Percentiles rank a stretch among this genome's conserved stretches.
These are phyloP conservation scores for Eleginops maclovinus DNA, from an alignment of 2,113 vertebrate genomes.

Conservation along the genomic window DNA sequence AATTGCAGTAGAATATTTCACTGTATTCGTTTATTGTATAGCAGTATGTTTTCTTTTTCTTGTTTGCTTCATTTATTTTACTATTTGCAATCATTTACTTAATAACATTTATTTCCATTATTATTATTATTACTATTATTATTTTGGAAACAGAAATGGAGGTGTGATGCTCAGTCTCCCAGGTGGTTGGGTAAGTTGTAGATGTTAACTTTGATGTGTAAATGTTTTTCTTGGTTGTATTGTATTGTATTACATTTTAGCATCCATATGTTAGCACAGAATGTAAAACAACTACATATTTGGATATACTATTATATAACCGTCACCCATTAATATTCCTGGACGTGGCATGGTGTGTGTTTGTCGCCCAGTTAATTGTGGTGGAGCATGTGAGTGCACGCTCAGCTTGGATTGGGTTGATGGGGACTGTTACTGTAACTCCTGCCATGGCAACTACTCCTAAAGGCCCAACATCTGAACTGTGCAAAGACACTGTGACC, in stretches of 20 bases:
- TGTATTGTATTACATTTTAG: too few species aligned
- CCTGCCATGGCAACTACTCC: conserved; percentile 33
- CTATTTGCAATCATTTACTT: background rate
- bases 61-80: background rate
- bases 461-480: conserved; percentile 36
- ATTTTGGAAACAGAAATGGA: background rate
- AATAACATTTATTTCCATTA: background rate
- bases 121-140: background rate
- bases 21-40: background rate
- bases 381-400: conserved; percentile 55
- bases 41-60: too few species aligned
- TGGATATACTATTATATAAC: background rate
- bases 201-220: too few species aligned
- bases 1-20: background rate
- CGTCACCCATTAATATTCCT: too few species aligned
- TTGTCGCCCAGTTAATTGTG: background rate
- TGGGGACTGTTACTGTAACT: conserved; percentile 48
- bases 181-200: background rate
- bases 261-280: background rate
- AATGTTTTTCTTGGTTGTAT: too few species aligned
- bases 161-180: background rate
- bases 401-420: conserved; percentile 13
- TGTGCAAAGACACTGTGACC: conserved; percentile 24
- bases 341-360: too few species aligned
- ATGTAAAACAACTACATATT: background rate